A percentile compares a stretch with the other conserved stretches of the same genome.
Conservation (phyloP, 2,888 invertebrate genomes). For the Pecten maximus region DNA sequence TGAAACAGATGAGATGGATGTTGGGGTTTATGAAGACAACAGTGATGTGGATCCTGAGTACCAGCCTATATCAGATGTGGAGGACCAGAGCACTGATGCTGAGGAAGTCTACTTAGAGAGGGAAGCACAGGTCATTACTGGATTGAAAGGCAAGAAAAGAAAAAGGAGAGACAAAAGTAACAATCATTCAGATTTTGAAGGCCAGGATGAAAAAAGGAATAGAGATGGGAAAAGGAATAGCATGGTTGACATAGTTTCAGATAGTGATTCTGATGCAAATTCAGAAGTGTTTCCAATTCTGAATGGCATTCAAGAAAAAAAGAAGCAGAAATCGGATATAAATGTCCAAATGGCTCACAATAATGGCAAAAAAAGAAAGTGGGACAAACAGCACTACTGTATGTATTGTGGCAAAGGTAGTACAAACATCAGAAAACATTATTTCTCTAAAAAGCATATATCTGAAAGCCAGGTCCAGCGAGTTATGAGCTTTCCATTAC, state of each 20-base stretch:
- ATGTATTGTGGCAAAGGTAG: constrained; percentile 44
- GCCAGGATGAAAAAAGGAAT: neutral
- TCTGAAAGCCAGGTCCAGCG: constrained; percentile 47
- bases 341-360: constrained; percentile 43
- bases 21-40: too few species aligned
- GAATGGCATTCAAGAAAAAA: neutral
- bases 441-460: constrained; percentile 46
- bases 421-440: constrained; percentile 54
- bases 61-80: too few species aligned
- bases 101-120: too few species aligned
- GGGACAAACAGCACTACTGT: constrained; percentile 55
- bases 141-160: too few species aligned
- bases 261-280: neutral
- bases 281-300: neutral
- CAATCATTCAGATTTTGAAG: neutral
- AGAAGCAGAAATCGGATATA: neutral
- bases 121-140: too few species aligned
- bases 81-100: too few species aligned
- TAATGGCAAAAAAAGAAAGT: constrained; percentile 42
- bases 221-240: neutral
- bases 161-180: too few species aligned
- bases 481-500: constrained; percentile 31
- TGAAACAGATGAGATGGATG: too few species aligned
- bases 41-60: too few species aligned
- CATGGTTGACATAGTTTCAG: neutral